Evolutionary conservation across 2,113 vertebrate genomes (phyloP), one percentile per base, ranked within the genome.

Genomic region (Emydura subglobosa): DNA sequence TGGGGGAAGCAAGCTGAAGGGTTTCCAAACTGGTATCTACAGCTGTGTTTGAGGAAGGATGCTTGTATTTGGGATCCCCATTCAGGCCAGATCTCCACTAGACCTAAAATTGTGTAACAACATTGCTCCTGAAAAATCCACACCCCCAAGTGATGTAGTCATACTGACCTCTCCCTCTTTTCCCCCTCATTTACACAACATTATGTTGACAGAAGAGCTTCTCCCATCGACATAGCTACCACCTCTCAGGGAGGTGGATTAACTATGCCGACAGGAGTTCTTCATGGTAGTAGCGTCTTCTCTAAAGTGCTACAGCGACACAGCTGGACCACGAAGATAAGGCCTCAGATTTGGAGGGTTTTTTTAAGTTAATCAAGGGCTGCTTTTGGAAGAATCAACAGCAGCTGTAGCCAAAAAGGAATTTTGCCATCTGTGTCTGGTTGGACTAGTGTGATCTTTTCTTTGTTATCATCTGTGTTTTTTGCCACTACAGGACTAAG

Each of bases 1-100:
- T 87, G 2, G 17, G 90, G 95, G 6, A 90, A 57, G 22, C 68
- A 88, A 92, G 39, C 86, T 86, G 79, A 95, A 95, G 93, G 89
- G 0, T 4, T 24, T 29, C 39, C 80, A 53, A 85, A 54, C 81
- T 79, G 11, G 57, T 24, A 90, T 85, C 65, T 93, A 44, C 49
- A 91, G 55, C 10, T 47, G 25, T n/a, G 86, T 88, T 84, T 93
- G 57, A 92, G 39, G n/a, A 79, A 87, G 51, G 0, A 0, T 85
- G 85, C 81, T 95, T 42, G 83, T 76, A 76, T 59, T 68, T 68
- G 65, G 65, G 65, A 68, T 34, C 8, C 65, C 19, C 34, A 21
- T 68, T 68, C 14, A 21, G 65, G 34, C 65, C 17, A n/a, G 12
- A 8, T 68, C 17, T n/a, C 34, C 34, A 68, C 34, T 34, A n/a